A percentile compares a stretch with the other conserved stretches of the same genome.
These are phyloP conservation scores for Melipona bicolor DNA, from an alignment of 2,888 invertebrate genomes.

Conservation along the genomic window DNA sequence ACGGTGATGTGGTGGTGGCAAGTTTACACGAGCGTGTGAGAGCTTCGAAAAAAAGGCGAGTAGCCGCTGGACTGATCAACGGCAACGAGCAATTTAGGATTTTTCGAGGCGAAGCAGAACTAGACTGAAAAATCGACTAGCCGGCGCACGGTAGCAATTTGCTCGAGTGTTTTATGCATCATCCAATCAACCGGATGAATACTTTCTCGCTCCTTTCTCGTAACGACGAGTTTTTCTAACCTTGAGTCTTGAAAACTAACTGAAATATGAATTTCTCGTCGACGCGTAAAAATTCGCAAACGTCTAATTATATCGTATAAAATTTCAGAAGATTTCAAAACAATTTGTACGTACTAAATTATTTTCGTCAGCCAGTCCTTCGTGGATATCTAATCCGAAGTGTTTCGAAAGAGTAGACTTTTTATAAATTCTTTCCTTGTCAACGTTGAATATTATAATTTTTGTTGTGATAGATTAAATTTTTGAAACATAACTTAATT, in stretches of 20 bases:
- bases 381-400: too few relatives aligned
- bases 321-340: too few relatives aligned
- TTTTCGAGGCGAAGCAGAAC: constrained; percentile 34
- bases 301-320: too few relatives aligned
- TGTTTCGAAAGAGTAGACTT: too few relatives aligned
- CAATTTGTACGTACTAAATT: too few relatives aligned
- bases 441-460: too few relatives aligned
- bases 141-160: constrained; percentile 36
- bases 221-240: background rate
- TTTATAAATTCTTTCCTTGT: too few relatives aligned
- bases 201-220: constrained; percentile 1
- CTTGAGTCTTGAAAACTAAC: background rate
- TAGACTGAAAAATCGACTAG: constrained; percentile 36
- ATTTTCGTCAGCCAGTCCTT: too few relatives aligned
- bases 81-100: constrained; percentile 41
- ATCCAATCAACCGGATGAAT: constrained; percentile 33
- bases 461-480: too few relatives aligned
- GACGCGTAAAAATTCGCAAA: too few relatives aligned
- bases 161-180: constrained; percentile 36
- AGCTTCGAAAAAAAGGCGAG: constrained; percentile 37
- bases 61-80: constrained; percentile 45
- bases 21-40: constrained; percentile 27
- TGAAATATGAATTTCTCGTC: too few relatives aligned
- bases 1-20: constrained; percentile 29
- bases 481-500: too few relatives aligned